Base-by-base conservation (phyloP, 2,797 vertebrate genomes). In the Trematomus bernacchii region DNA sequence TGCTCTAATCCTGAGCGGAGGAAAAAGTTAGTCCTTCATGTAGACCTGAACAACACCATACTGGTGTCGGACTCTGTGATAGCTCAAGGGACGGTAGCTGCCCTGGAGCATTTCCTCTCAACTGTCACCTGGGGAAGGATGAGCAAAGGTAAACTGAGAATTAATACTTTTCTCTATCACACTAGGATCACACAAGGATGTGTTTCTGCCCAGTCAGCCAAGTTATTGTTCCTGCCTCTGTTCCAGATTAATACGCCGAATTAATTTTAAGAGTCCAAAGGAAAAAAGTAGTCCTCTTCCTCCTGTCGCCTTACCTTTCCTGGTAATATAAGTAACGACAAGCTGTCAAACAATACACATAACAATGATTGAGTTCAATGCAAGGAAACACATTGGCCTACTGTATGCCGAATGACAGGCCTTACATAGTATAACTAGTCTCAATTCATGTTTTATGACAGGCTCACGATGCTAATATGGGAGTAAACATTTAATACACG, bases 31-130 rank as follows among this genome's bases (percentile, higher is more conserved):
- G 82, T 97, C 44, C 90, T 97, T 5, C 96, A 98, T 76, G 37
- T 98, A 18, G 97, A 98, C 80, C 86, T 98, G 5, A 97, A 97
- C 91, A 96, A 96, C 90, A 97, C 97, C 30, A 94, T 97, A 33
- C 90, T 97, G 71, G 94, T 93, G 67, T 96, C 95, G 10, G 97
- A 97, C 84, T 79, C 94, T 1, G 93, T 95, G 52, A 95, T 93
- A 0, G 83, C 80, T 3, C 96, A 95, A 77, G 96, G 96, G 6
- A 95, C 95, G 0, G 78, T 93, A 0, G 92, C 94, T 0, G 95
- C 96, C 2, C 92, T 97, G 66, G 96, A 97, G 42, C 84, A 85
- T 37, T 97, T 96, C 73, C 91, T 97, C 58, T 89, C 95, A 23
- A 95, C 95, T 1, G 96, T 96, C 54, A 96, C 95, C 18, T 97